Conservation (phyloP, 2,888 invertebrate species). For the Eurytoma adleriae region DNA sequence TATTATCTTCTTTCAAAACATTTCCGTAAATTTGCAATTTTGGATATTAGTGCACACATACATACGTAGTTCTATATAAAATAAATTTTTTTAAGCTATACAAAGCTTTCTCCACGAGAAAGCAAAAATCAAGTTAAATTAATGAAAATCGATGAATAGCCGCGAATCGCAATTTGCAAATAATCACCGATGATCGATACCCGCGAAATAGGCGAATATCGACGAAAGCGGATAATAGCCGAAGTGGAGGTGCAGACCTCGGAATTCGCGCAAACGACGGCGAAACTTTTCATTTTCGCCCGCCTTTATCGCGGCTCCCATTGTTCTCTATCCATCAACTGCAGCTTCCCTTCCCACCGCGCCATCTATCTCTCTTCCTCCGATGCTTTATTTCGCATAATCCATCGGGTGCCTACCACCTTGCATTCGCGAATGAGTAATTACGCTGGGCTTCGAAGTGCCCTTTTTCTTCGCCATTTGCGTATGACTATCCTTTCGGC, state of each 20-base stretch:
- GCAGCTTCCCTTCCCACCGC: not conserved
- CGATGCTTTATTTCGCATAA: slow-evolving; percentile 41
- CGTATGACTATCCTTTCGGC: not conserved
- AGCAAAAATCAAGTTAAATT: too few relatives aligned
- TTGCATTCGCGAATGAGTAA: slow-evolving; percentile 25
- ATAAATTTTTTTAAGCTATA: too few relatives aligned
- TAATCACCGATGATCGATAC: slow-evolving; percentile 29
- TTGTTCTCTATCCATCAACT: slow-evolving; percentile 45
- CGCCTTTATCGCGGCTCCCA: slow-evolving; percentile 33
- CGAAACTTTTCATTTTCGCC: slow-evolving; percentile 45
- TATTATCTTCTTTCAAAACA: too few relatives aligned
- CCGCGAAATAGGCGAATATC: too few relatives aligned
- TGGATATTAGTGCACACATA: too few relatives aligned
- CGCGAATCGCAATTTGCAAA: not conserved
- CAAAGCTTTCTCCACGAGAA: too few relatives aligned
- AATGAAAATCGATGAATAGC: too few relatives aligned
- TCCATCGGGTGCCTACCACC: not conserved
- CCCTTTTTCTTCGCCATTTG: not conserved
- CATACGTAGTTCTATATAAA: too few relatives aligned
- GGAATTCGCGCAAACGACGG: slow-evolving; percentile 29
- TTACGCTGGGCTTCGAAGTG: slow-evolving; percentile 2
- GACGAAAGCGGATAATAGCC: not conserved
- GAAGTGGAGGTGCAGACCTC: not conserved
- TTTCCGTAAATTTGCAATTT: too few relatives aligned
- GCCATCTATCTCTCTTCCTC: not conserved